Percentiles rank a stretch among this genome's conserved stretches.
phyloP scores from a whole-genome alignment of 2,888 invertebrate genomes.

The Cremastinae sp. region DNA sequence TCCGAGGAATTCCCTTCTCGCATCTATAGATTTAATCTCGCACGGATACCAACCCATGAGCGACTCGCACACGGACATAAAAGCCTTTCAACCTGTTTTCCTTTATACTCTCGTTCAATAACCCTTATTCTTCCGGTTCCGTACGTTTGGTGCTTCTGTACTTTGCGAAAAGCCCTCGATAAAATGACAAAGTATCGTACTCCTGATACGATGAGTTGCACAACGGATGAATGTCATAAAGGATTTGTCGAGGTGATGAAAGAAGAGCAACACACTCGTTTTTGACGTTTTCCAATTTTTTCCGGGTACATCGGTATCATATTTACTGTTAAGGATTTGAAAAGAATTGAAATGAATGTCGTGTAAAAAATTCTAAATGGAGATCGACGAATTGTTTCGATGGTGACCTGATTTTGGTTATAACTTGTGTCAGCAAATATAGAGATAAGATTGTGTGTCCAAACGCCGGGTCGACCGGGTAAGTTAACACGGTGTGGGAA shows the following conservation, averaged over 20 bases:
- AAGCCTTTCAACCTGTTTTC: conserved; percentile 43
- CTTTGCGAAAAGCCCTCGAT: conserved; percentile 54
- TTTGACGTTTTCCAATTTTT: conserved; percentile 1
- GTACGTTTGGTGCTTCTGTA: too few species aligned
- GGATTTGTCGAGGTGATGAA: conserved; percentile 32
- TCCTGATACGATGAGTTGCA: conserved; percentile 43
- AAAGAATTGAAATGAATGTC: too few species aligned
- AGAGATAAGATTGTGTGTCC: conserved; percentile 34
- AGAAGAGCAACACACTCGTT: conserved; percentile 26
- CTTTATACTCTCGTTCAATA: conserved; percentile 1
- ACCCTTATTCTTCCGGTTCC: too few species aligned
- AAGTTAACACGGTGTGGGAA: conserved; percentile 36
- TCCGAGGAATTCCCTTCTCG: conserved; percentile 42
- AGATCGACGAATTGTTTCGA: neutral
- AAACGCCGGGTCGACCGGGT: conserved; percentile 16
- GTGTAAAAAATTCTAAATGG: neutral
- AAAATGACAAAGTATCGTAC: conserved; percentile 62
- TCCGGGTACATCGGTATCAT: too few species aligned
- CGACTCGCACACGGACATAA: neutral
- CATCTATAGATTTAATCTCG: neutral
- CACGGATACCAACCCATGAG: too few species aligned
- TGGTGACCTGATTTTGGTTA: conserved; percentile 53
- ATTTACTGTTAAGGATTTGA: too few species aligned
- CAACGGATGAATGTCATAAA: conserved; percentile 56
- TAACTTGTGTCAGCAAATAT: conserved; percentile 48